These are phyloP conservation scores for Lithophane semibrunnea DNA, from an alignment of 2,888 invertebrate species.

Conservation along the genomic window DNA sequence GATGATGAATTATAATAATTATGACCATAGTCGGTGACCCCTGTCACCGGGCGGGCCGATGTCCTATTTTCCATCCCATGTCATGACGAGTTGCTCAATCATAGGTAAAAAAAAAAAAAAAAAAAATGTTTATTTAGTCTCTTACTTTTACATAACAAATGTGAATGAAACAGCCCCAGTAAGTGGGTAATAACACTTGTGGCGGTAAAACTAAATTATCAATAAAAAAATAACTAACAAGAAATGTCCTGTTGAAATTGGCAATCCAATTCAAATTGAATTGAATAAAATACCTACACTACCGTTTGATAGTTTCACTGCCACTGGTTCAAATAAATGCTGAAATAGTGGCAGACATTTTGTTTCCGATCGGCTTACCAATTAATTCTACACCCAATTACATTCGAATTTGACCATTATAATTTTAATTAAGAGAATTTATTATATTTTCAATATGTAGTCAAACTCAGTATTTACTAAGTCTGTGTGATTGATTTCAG, in stretches of 20 bases:
- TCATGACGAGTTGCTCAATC: background rate
- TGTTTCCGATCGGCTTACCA: constrained; percentile 23
- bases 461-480: background rate
- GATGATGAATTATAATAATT: too few relatives aligned
- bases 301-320: constrained; percentile 11
- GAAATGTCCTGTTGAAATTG: background rate
- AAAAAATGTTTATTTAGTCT: too few relatives aligned
- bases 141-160: too few relatives aligned
- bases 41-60: background rate
- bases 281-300: constrained; percentile 16
- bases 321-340: constrained; percentile 7
- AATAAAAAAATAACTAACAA: constrained; percentile 1
- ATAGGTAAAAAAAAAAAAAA: too few relatives aligned
- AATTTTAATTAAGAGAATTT: too few relatives aligned
- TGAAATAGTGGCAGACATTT: constrained; percentile 5
- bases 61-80: background rate
- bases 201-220: background rate
- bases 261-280: constrained; percentile 19
- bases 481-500: background rate
- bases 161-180: too few relatives aligned
- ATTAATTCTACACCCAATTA: constrained; percentile 5
- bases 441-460: background rate
- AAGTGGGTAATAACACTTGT: too few relatives aligned
- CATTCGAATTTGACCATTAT: background rate
- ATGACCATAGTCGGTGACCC: background rate